Base-by-base conservation (phyloP, 1,140 invertebrate species). In the Mamestra configurata region DNA sequence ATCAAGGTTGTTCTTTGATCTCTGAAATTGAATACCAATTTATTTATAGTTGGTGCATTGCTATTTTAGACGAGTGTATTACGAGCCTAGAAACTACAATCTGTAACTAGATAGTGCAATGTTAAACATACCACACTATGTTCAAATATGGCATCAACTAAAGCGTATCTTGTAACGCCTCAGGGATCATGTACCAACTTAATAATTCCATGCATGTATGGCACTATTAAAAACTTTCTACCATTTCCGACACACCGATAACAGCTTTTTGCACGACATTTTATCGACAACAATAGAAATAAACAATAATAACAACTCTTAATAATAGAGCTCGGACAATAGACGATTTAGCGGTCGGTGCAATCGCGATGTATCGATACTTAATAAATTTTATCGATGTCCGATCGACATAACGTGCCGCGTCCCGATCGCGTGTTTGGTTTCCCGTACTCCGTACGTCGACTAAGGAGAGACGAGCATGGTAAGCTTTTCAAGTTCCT, bases 381-480 rank as follows among this genome's bases (percentile, higher is more conserved):
- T 70, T 46, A 70, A 70, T 70, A 70, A 70, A 43, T 70, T 70
- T 70, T 27, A 70, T 70, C 66, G 66, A 70, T 46, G 22, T 46
- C 22, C 40, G 40, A 70, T 70, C 66, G 66, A 70, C 24, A 70
- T 70, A 49, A 70, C 66, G 66, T 27, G 40, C 66, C 22, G 64
- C 40, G 66, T 24, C 4, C n/a, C 1, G 40, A n/a, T 40, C 66
- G 22, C 66, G 27, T 31, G 27, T 31, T 31, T 31, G 27, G 27
- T 31, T 31, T 31, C 27, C 27, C 27, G 5, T 31, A 5, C 27
- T 31, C 5, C 5, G 27, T 31, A 31, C 27, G 1, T 31, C 27
- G 1, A 1, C 27, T 31, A 31, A 31, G 27, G 27, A 3, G 27
- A 5, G 27, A 5, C 5, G 27, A 31, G 27, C 1, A 1, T 31